A percentile compares a stretch with the other conserved stretches of the same genome.
These are phyloP conservation scores for Latrodectus elegans DNA, from an alignment of 2,888 invertebrate species.

Conservation along the genomic window DNA sequence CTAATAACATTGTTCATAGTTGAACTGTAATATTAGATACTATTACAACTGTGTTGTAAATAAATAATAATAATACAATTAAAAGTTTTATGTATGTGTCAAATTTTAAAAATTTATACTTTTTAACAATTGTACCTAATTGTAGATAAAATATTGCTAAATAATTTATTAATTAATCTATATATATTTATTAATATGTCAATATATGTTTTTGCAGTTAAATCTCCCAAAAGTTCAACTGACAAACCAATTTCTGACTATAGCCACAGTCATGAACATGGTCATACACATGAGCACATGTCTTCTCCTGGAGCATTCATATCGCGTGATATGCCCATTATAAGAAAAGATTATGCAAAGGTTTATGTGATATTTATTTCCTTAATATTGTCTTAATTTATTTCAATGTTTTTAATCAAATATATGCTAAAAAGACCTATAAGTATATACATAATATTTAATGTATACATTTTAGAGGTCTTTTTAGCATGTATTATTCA, in stretches of 20 bases:
- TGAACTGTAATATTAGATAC: too few species aligned
- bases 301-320: conserved; percentile 72
- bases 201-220: background rate
- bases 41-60: too few species aligned
- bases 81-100: background rate
- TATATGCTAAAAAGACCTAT: too few species aligned
- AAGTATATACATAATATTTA: too few species aligned
- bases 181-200: background rate
- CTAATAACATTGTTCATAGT: too few species aligned
- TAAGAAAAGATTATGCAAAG: conserved; percentile 73
- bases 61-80: too few species aligned
- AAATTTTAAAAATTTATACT: background rate
- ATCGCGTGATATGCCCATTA: conserved; percentile 72
- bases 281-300: conserved; percentile 74
- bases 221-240: background rate
- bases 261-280: conserved; percentile 72
- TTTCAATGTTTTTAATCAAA: too few species aligned
- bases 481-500: too few species aligned
- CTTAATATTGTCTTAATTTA: too few species aligned
- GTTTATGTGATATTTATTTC: conserved; percentile 62
- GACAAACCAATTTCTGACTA: conserved; percentile 32
- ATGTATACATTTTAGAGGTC: too few species aligned
- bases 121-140: background rate
- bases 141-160: too few species aligned
- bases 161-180: too few species aligned